Evolutionary conservation across 2,113 vertebrate species (phyloP).

Genomic region (Haliaeetus leucogaster): DNA sequence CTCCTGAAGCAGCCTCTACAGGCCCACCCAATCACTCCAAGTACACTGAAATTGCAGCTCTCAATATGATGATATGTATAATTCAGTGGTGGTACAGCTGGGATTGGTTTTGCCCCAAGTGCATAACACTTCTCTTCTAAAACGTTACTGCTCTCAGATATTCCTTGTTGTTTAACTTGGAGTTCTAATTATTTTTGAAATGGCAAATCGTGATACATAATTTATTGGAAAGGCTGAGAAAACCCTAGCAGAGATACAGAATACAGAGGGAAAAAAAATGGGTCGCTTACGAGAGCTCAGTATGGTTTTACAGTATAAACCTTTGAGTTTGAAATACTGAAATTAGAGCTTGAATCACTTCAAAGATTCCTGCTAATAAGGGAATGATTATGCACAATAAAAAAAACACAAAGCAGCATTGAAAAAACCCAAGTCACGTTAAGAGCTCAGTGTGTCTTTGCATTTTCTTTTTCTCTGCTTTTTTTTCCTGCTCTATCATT

Average conservation of each 20-base stretch:
- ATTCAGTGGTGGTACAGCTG: constrained; percentile 2
- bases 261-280: neutral
- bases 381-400: constrained; percentile 40
- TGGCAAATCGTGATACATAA: constrained; percentile 42
- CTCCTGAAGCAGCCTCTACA: neutral
- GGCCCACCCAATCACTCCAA: neutral
- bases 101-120: constrained; percentile 9
- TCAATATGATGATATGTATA: neutral
- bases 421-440: neutral
- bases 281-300: neutral
- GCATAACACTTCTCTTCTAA: neutral
- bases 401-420: neutral
- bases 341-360: constrained; percentile 32
- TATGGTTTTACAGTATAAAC: neutral
- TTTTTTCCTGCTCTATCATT: constrained; percentile 21
- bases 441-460: neutral
- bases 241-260: neutral
- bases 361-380: constrained; percentile 50
- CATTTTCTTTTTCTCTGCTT: neutral
- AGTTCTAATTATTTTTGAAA: constrained; percentile 50
- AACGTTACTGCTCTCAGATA: neutral
- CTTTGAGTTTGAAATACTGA: constrained; percentile 13
- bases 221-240: constrained; percentile 47
- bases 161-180: constrained; percentile 6
- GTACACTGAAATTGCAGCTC: neutral